Evolutionary conservation across 1,140 invertebrate species (phyloP), one percentile per base, ranked within the genome.

Genomic region (Cecropterus lyciades): DNA sequence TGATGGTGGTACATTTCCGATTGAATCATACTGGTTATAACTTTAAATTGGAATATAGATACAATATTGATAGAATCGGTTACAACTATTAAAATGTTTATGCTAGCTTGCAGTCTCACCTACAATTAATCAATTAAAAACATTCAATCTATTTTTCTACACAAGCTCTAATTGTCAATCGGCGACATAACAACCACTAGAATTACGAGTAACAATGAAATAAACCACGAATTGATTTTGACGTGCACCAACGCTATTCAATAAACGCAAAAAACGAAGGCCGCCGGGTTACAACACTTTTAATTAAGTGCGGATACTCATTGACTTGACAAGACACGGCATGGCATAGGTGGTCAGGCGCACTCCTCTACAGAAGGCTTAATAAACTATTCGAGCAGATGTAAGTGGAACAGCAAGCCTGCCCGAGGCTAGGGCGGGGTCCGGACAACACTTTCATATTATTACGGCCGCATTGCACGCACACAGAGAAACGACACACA

Each of bases 391-490:
- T 76, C 71, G 81, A 91, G 86, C 88, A 89, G 88, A 91, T 91
- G 88, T 89, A 91, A 91, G 89, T 91, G 84, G 88, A 88, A 80
- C 87, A 82, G 69, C 75, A 75, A 78, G 83, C 79, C 48, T 51
- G 81, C 85, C 80, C 80, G 84, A 87, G 86, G 88, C 85, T 85
- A 87, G 81, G 88, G 88, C 84, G 85, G 86, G 88, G 88, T 83
- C 77, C 85, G 84, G 71, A 89, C 86, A 89, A 91, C 88, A 91
- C 88, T 91, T 91, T 91, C 88, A 91, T 89, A 88, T 91, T 91
- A 91, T 89, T 91, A 89, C 84, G 82, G 76, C 78, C 85, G 81
- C 85, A 89, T 84, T 82, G 84, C 86, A 79, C 88, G 71, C 85
- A 85, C 82, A 89, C 86, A 73, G 5, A 2, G 68, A 48, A 49